These are phyloP conservation scores for Campoplex nolae DNA, from an alignment of 2,888 invertebrate genomes.

Conservation along the genomic window DNA sequence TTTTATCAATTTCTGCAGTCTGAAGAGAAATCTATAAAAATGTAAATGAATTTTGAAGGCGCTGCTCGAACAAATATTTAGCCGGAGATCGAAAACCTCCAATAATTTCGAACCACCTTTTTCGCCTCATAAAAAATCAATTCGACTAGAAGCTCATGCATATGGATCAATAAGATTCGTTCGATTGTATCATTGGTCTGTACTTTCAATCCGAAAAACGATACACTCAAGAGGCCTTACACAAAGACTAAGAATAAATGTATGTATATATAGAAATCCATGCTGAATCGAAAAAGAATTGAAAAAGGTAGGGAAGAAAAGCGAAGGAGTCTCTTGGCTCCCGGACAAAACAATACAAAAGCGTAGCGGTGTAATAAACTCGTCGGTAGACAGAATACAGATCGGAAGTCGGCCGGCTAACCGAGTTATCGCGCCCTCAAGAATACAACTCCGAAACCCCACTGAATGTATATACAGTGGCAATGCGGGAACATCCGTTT, in stretches of 20 bases:
- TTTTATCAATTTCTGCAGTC: not conserved
- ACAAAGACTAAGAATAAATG: constrained; percentile 28
- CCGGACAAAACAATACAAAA: constrained; percentile 69
- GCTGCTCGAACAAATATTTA: not conserved
- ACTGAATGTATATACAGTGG: constrained; percentile 42
- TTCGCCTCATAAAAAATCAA: constrained; percentile 34
- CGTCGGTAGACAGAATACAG: constrained; percentile 82
- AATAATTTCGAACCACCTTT: not conserved
- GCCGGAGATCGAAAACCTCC: not conserved
- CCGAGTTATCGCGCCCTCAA: constrained; percentile 80
- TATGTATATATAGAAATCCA: constrained; percentile 10
- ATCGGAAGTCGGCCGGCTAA: constrained; percentile 82
- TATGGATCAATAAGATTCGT: constrained; percentile 40
- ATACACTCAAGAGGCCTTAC: constrained; percentile 57
- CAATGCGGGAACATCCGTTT: constrained; percentile 45
- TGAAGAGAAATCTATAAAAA: not conserved
- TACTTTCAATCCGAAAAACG: constrained; percentile 58
- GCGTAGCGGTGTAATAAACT: constrained; percentile 79
- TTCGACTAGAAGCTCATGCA: constrained; percentile 46
- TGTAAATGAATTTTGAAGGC: constrained; percentile 2
- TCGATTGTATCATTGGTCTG: constrained; percentile 59
- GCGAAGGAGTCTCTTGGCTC: constrained; percentile 72
- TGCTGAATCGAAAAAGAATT: constrained; percentile 55
- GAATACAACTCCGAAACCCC: constrained; percentile 70
- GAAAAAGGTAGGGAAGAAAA: constrained; percentile 55